Evolutionary conservation across 2,797 vertebrate genomes (phyloP).

Genomic region (Taenioides sp.): DNA sequence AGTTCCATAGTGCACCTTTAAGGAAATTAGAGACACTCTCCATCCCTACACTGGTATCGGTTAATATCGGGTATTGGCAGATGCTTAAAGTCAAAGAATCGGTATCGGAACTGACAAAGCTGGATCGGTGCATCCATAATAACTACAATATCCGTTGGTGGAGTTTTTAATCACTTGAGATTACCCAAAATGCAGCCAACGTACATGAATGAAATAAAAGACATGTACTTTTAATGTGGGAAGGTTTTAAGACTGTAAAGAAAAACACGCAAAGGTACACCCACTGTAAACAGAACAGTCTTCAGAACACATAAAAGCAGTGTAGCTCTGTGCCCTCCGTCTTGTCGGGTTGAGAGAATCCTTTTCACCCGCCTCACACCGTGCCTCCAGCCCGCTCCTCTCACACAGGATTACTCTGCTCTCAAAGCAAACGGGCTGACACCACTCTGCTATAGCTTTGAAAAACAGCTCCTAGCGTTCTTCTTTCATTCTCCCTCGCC

Average conservation of each 20-base stretch:
- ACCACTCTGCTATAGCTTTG: constrained; percentile 37
- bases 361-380: constrained; percentile 25
- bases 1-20: no score
- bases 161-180: background rate
- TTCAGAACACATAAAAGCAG: background rate
- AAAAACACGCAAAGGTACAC: background rate
- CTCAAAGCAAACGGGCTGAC: constrained; percentile 59
- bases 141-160: no score
- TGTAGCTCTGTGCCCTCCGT: constrained; percentile 7
- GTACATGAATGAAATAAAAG: background rate
- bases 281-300: background rate
- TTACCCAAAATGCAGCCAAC: background rate
- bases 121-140: no score
- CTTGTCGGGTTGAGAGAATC: constrained; percentile 16
- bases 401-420: constrained; percentile 46
- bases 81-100: no score
- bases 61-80: no score
- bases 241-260: background rate
- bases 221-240: background rate
- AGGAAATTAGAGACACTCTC: no score
- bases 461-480: constrained; percentile 28
- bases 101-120: no score
- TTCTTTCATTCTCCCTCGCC: constrained; percentile 28
- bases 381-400: constrained; percentile 15
- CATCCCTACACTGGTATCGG: no score